phyloP scores from a whole-genome alignment of 2,888 invertebrate genomes.

The Oscheius myriophilus region DNA sequence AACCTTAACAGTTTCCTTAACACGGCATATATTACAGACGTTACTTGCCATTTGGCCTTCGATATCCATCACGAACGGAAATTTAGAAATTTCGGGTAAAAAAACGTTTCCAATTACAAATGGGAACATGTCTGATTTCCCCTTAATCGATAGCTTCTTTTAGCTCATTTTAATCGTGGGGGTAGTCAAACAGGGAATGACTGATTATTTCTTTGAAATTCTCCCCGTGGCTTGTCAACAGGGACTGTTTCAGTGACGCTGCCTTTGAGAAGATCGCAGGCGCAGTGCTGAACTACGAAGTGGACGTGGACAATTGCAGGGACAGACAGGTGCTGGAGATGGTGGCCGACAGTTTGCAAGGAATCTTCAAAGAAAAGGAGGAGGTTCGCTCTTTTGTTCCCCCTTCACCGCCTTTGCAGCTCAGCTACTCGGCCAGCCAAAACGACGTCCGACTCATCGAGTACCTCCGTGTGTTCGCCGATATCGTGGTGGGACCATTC shows the following conservation, averaged over 20 bases:
- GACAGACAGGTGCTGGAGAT: slow-evolving; percentile 37
- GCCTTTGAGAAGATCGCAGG: slow-evolving; percentile 17
- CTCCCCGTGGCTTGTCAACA: too few species aligned
- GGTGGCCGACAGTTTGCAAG: slow-evolving; percentile 26
- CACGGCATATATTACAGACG: too few species aligned
- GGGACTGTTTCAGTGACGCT: slow-evolving; percentile 24
- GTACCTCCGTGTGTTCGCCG: background rate
- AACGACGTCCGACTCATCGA: slow-evolving; percentile 35
- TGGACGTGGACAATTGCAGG: slow-evolving; percentile 41
- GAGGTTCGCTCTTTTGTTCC: slow-evolving; percentile 30
- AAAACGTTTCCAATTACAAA: too few species aligned
- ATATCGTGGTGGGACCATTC: slow-evolving; percentile 6
- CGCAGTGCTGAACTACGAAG: slow-evolving; percentile 27
- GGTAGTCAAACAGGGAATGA: too few species aligned
- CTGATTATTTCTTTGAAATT: too few species aligned
- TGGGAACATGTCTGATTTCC: too few species aligned
- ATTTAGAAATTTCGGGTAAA: too few species aligned
- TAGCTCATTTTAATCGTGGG: too few species aligned
- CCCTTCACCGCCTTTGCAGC: slow-evolving; percentile 23
- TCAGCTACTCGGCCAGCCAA: slow-evolving; percentile 42
- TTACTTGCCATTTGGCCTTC: too few species aligned
- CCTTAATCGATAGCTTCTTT: too few species aligned
- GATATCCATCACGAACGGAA: too few species aligned
- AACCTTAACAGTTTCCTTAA: too few species aligned
- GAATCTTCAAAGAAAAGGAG: slow-evolving; percentile 48